A percentile compares a stretch with the other conserved stretches of the same genome.
Evolutionary conservation across 1,140 invertebrate genomes (phyloP).

Genomic region (Atopsyche davidsoni): DNA sequence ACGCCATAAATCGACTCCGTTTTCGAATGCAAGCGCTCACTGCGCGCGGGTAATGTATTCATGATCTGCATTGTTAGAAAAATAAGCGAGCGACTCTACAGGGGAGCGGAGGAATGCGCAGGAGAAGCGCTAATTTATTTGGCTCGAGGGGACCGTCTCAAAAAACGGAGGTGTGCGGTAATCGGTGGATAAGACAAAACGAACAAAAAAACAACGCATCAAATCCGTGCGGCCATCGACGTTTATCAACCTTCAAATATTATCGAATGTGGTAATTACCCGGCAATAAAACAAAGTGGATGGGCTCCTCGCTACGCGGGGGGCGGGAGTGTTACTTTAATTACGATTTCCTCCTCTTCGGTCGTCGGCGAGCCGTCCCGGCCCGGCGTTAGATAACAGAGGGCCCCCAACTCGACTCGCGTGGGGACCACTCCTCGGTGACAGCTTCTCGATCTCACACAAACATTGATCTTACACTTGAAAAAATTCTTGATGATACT

Average conservation of each 20-base stretch:
- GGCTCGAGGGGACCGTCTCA: conserved; percentile 11
- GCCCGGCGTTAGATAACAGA: too few species aligned
- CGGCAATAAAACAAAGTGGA: conserved; percentile 27
- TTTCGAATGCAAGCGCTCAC: too few species aligned
- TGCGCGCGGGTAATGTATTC: too few species aligned
- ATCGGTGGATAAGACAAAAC: conserved; percentile 14
- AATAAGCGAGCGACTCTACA: not conserved
- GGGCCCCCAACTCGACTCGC: too few species aligned
- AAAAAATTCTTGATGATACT: too few species aligned
- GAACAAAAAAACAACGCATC: conserved; percentile 3
- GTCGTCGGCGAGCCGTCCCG: too few species aligned
- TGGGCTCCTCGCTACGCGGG: conserved; percentile 22
- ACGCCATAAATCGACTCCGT: too few species aligned
- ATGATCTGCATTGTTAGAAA: conserved; percentile 7
- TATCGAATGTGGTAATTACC: conserved; percentile 23
- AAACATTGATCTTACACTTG: too few species aligned
- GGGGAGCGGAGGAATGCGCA: conserved; percentile 2
- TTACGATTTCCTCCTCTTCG: conserved; percentile 17
- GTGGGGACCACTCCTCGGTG: too few species aligned
- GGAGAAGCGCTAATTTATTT: conserved; percentile 19
- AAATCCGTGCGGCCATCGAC: too few species aligned
- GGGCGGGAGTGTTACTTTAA: conserved; percentile 19
- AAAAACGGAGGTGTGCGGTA: conserved; percentile 8
- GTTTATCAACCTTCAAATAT: conserved; percentile 18
- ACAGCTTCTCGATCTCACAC: too few species aligned